phyloP scores from a whole-genome alignment of 2,888 invertebrate genomes.

The Glyphotaelius pellucidus region DNA sequence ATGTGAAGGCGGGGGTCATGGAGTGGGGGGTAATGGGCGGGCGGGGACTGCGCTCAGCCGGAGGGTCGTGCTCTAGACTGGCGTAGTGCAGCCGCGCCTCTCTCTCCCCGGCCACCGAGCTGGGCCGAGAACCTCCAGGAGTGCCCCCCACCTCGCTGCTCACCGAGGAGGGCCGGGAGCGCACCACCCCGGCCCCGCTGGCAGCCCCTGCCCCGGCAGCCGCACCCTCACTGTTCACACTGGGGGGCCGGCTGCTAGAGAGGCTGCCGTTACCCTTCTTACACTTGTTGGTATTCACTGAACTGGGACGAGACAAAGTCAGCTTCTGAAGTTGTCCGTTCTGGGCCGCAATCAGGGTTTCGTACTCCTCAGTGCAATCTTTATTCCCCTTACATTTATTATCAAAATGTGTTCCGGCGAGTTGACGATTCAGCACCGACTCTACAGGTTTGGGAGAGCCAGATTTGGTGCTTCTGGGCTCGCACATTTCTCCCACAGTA shows the following conservation, averaged over 20 bases:
- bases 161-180: slow-evolving; percentile 61
- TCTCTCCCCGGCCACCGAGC: slow-evolving; percentile 67
- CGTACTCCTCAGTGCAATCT: slow-evolving; percentile 54
- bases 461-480: slow-evolving; percentile 59
- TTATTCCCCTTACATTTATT: slow-evolving; percentile 65
- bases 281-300: slow-evolving; percentile 69
- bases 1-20: slow-evolving; percentile 77
- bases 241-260: slow-evolving; percentile 69
- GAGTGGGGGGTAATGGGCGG: slow-evolving; percentile 71
- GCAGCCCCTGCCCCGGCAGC: neutral
- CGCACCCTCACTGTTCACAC: slow-evolving; percentile 68
- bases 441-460: slow-evolving; percentile 67
- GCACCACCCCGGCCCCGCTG: slow-evolving; percentile 12
- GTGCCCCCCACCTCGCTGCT: slow-evolving; percentile 61
- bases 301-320: slow-evolving; percentile 70
- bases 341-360: slow-evolving; percentile 47
- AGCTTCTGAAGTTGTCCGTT: slow-evolving; percentile 65
- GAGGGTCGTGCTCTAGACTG: slow-evolving; percentile 29
- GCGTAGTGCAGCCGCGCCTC: slow-evolving; percentile 67
- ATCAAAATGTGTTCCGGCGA: slow-evolving; percentile 67
- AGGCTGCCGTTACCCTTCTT: slow-evolving; percentile 52
- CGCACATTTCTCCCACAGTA: slow-evolving; percentile 63
- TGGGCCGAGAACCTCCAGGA: slow-evolving; percentile 59
- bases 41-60: slow-evolving; percentile 81
- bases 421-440: slow-evolving; percentile 66